A percentile compares a stretch with the other conserved stretches of the same genome.
Conservation (phyloP, 2,888 invertebrate species). For the Cheilosia pagana region DNA sequence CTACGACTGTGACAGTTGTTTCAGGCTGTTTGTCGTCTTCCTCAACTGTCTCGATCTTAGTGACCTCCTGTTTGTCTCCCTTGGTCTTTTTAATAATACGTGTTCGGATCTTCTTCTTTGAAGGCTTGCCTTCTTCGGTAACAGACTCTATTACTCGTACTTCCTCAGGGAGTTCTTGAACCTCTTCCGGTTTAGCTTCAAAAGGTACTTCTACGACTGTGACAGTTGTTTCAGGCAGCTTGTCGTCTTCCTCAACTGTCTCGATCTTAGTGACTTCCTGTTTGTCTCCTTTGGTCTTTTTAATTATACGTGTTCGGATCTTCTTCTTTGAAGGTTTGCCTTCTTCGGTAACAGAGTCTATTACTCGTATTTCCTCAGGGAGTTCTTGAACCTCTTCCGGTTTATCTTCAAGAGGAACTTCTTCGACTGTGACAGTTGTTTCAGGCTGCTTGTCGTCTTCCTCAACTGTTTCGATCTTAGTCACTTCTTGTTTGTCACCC, state of each 20-base stretch:
- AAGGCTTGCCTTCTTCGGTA: conserved; percentile 31
- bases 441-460: conserved; percentile 53
- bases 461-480: conserved; percentile 52
- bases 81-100: conserved; percentile 25
- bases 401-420: conserved; percentile 22
- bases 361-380: conserved; percentile 19
- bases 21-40: conserved; percentile 37
- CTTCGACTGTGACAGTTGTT: conserved; percentile 37
- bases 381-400: conserved; percentile 24
- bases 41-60: conserved; percentile 36
- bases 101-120: conserved; percentile 29
- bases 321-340: conserved; percentile 33
- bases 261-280: conserved; percentile 66
- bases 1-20: conserved; percentile 44
- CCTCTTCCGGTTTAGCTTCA: conserved; percentile 12
- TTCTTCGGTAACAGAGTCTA: conserved; percentile 18
- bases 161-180: conserved; percentile 35
- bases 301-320: conserved; percentile 37
- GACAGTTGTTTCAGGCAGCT: conserved; percentile 54
- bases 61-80: conserved; percentile 45
- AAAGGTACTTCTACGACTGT: conserved; percentile 50
- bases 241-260: conserved; percentile 61
- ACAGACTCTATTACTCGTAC: conserved; percentile 8
- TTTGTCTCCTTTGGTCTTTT: conserved; percentile 57
- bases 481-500: conserved; percentile 57